Conservation (phyloP, 2,113 vertebrate species). For the Dolichallabes microphthalmus region DNA sequence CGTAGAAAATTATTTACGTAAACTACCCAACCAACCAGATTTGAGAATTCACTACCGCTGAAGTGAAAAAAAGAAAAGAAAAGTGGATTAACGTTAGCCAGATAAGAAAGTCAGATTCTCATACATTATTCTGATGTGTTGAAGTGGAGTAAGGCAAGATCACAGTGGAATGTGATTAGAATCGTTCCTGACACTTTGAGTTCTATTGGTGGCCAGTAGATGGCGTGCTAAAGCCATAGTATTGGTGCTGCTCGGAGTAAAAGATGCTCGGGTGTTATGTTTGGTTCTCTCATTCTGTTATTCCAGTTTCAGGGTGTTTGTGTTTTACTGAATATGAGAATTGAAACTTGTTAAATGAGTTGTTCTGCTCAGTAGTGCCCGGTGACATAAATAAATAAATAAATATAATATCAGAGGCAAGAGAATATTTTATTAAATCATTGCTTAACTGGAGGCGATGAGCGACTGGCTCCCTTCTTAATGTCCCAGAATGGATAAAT, state of each 20-base stretch:
- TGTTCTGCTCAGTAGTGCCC: neutral
- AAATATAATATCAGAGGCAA: neutral
- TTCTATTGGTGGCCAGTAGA: conserved; percentile 55
- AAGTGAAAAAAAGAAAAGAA: neutral
- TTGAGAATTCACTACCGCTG: neutral
- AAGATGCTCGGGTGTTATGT: neutral
- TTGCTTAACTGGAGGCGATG: neutral
- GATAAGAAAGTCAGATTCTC: neutral
- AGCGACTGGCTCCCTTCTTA: neutral
- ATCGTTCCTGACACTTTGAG: neutral
- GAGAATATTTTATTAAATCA: neutral
- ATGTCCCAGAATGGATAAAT: neutral
- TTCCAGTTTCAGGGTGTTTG: neutral
- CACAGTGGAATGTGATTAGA: neutral
- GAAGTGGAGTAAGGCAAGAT: too few species aligned
- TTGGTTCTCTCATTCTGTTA: neutral
- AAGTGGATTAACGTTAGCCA: neutral
- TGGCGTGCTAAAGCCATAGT: conserved; percentile 4
- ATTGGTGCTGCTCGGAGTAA: neutral
- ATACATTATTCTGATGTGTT: neutral
- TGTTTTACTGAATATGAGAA: neutral
- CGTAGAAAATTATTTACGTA: conserved; percentile 6
- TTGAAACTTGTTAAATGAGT: neutral
- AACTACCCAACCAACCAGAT: neutral
- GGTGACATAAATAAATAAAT: conserved; percentile 1